Base-by-base conservation (phyloP, 2,113 vertebrate genomes). In the Xenopus laevis region DNA sequence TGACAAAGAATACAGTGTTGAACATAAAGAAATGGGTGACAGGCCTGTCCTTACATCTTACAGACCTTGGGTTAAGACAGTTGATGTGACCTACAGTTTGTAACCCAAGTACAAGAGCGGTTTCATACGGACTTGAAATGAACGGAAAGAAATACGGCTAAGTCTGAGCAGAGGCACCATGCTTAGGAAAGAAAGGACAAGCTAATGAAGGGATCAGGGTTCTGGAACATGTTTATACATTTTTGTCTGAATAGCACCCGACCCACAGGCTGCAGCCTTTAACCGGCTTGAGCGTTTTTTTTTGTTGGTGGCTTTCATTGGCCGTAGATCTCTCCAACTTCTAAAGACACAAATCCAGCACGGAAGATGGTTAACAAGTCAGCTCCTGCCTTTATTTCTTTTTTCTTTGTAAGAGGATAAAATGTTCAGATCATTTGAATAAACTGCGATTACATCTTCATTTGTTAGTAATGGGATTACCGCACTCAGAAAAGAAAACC, bases 391-490 rank as follows among this genome's bases (percentile, higher is more conserved):
- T 79, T 81, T 78, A 77, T 89, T 87, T 81, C 81, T 68, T 86
- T 55, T 55, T 55, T 55, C 4, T 55, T 55, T 55, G 13, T 55
- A 89, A 82, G 81, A 80, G 86, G 87, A 89, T 86, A 83, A 83
- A 86, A 86, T 82, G 82, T 86, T 86, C 82, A 83, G 89, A 86
- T 67, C 17, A 87, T 85, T 86, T 87, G 86, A 88, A 89, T 87
- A 87, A 86, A 89, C 86, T 83, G 81, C 65, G 91, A 90, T 87
- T 85, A 92, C 86, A 86, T 94, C 95, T 95, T 94, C 90, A 94
- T 94, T 91, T 89, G 90, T 81, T 80, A 72, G 65, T 93, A 94
- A 97, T 91, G 88, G 91, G 95, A 95, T 96, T 95, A 96, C 73
- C 80, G 71, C 13, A 74, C 81, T 81, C 80, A 78, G 84, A 87